Percentiles rank a stretch among this genome's conserved stretches.
phyloP scores from a whole-genome alignment of 1,140 invertebrate genomes.

The Heliconius melpomene region DNA sequence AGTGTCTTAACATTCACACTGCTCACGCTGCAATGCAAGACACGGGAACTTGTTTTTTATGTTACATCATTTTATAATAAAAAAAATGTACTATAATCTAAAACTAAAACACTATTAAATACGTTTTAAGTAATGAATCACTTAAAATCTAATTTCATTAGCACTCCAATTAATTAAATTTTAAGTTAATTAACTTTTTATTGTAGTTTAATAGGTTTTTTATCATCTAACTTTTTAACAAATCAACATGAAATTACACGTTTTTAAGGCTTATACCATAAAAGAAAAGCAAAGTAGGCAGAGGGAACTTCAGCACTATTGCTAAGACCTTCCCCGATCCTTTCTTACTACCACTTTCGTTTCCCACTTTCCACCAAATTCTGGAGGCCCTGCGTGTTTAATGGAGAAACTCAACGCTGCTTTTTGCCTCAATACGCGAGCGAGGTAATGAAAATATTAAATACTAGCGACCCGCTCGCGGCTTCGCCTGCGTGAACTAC shows the following conservation, averaged over 20 bases:
- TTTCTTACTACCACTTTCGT: no score
- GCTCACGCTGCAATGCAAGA: no score
- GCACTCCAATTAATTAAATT: not conserved
- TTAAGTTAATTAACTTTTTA: not conserved
- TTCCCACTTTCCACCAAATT: no score
- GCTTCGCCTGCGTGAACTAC: no score
- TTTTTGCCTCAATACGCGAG: no score
- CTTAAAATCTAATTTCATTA: not conserved
- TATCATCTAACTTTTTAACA: not conserved
- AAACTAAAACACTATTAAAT: not conserved
- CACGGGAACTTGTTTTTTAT: not conserved
- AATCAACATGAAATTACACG: not conserved
- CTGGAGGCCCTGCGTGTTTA: no score
- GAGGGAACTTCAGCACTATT: no score
- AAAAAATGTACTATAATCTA: not conserved
- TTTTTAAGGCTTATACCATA: not conserved
- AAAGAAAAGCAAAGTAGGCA: no score
- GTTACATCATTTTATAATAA: not conserved
- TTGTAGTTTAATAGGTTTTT: constrained; percentile 4
- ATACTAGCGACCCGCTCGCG: no score
- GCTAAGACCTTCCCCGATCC: no score
- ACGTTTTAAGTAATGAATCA: not conserved
- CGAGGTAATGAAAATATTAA: no score
- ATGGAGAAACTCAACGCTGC: no score
- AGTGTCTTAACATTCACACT: not conserved